Base-by-base conservation (phyloP, 2,888 invertebrate genomes). In the Arenicola marina region DNA sequence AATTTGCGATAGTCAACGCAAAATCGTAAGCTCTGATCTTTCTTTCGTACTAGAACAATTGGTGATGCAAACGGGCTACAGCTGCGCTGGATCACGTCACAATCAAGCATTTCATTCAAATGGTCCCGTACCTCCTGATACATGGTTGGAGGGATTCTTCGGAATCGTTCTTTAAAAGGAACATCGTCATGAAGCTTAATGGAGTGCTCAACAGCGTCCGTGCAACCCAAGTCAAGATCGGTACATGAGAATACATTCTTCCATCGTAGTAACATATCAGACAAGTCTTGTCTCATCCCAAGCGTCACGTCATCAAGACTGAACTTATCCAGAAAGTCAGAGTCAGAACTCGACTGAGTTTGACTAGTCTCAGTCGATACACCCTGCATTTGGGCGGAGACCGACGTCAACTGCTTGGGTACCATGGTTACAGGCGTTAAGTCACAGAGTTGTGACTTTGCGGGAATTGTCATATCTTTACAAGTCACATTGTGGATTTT, bases 1-100 rank as follows among this genome's bases (percentile, higher is more conserved):
- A 57, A 29, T 46, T 57, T 4, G 4, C 44, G 7, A 46, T 26
- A 57, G 24, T 57, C 57, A n/a, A 57, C 29, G 26, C 57, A 57
- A 7, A 57, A 15, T 46, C 57, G 15, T 4, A 57, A 24, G n/a
- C 7, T 29, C n/a, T 31, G 26, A 24, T 46, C 24, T 4, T 26
- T 24, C 24, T 57, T 57, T n/a, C 46, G 21, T 7, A 29, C 53
- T 15, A 53, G 11, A 7, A 53, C 53, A 11, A 53, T 21, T 29
- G 26, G 29, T 11, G 45, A 46, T 4, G 28, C 4, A 18, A 24
- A 57, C n/a, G 57, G 57, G 32, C 45, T 46, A 4, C 31, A 3
- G n/a, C 28, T 28, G n/a, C 26, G 15, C 24, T 31, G 7, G n/a
- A 57, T 57, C 4, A 46, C 46, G n/a, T 29, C 28, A 3, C 4